A percentile compares a stretch with the other conserved stretches of the same genome.
These are phyloP conservation scores for Bostrychus sinensis DNA, from an alignment of 2,113 vertebrate species.

Conservation along the genomic window DNA sequence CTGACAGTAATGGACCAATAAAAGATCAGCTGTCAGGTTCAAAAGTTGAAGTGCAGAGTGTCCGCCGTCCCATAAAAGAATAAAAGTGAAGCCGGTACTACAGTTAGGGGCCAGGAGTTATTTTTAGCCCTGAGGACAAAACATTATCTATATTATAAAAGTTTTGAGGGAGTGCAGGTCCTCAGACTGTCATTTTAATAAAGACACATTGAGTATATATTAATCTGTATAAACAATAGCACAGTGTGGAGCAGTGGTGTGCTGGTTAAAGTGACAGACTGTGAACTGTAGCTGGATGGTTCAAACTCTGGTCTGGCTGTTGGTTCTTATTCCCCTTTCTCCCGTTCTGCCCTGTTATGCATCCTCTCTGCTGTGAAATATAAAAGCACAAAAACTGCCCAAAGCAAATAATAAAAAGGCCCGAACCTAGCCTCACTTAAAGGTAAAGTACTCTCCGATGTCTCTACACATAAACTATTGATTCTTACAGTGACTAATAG, in stretches of 20 bases:
- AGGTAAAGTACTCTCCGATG: neutral
- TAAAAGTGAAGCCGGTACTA: neutral
- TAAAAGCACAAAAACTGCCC: slow-evolving; percentile 4
- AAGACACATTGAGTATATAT: neutral
- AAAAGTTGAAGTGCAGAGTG: slow-evolving; percentile 22
- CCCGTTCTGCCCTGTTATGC: neutral
- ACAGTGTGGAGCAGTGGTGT: neutral
- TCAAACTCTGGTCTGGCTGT: neutral
- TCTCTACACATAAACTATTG: neutral
- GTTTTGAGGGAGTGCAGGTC: neutral
- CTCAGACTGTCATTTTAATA: neutral
- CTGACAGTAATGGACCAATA: slow-evolving; percentile 54
- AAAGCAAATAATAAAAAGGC: slow-evolving; percentile 1
- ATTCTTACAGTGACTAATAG: neutral
- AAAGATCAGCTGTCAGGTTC: slow-evolving; percentile 22
- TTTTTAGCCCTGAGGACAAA: neutral
- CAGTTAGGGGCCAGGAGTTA: neutral
- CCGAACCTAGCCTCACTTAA: neutral
- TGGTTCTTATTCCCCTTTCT: neutral
- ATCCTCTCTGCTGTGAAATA: neutral
- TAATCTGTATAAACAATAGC: neutral
- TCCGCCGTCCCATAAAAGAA: slow-evolving; percentile 20
- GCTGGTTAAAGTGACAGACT: neutral
- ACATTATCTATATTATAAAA: slow-evolving; percentile 1
- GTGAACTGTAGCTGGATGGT: no score